These are phyloP conservation scores for Phalangium opilio DNA, from an alignment of 2,888 invertebrate genomes.

Conservation along the genomic window DNA sequence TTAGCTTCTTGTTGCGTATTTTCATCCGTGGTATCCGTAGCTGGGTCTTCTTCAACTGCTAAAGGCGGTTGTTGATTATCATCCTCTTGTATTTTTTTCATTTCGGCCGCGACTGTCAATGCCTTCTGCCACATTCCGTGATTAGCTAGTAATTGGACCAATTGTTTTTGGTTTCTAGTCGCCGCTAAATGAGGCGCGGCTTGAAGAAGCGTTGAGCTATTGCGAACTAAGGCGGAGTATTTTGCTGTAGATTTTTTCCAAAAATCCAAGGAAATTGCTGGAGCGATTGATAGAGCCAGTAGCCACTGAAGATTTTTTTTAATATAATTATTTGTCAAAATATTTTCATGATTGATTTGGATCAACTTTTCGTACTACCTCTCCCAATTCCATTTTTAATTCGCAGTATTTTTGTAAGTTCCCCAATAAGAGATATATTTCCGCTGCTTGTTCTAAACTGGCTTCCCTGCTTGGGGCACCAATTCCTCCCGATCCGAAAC, in stretches of 20 bases:
- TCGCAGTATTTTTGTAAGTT: constrained; percentile 34
- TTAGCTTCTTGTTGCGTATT: too few species aligned
- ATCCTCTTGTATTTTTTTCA: too few species aligned
- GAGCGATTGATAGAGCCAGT: constrained; percentile 33
- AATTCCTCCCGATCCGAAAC: constrained; percentile 25
- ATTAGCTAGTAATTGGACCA: neutral
- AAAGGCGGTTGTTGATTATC: too few species aligned
- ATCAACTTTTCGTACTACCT: constrained; percentile 23
- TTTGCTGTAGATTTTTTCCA: constrained; percentile 31
- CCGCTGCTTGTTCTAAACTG: constrained; percentile 27
- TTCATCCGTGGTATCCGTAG: too few species aligned
- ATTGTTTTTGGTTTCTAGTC: neutral
- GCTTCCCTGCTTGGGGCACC: constrained; percentile 27
- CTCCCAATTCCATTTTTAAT: constrained; percentile 31
- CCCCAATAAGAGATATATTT: constrained; percentile 29
- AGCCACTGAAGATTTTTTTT: constrained; percentile 28
- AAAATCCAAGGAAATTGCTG: constrained; percentile 32
- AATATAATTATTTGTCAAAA: constrained; percentile 3
- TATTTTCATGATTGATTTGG: neutral
- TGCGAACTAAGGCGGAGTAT: constrained; percentile 19
- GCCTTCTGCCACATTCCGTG: neutral
- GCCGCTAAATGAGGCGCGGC: neutral
- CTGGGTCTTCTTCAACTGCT: too few species aligned
- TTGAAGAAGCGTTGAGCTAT: constrained; percentile 1
- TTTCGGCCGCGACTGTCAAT: neutral